Conservation (phyloP, 2,113 vertebrate species). For the Psammodynastes pulverulentus region DNA sequence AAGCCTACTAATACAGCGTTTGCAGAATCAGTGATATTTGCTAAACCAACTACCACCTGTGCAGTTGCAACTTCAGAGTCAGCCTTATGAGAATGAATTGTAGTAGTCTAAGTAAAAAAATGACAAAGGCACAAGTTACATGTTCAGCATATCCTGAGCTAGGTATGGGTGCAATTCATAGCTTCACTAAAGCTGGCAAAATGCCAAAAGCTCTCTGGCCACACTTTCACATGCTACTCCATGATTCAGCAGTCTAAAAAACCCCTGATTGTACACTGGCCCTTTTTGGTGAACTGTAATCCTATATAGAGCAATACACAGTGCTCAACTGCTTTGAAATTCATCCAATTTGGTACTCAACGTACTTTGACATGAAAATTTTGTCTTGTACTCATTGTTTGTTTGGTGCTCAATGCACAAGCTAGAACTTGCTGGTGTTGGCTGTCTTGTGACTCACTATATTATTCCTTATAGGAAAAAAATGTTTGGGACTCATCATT, state of each 20-base stretch:
- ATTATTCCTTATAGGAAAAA: not conserved
- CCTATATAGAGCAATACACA: not conserved
- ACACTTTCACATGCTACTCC: not conserved
- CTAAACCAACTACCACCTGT: not conserved
- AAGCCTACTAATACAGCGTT: not conserved
- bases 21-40: not conserved
- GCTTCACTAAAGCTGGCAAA: not conserved
- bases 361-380: not conserved
- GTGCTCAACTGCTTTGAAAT: not conserved
- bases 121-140: not conserved
- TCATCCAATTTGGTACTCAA: not conserved
- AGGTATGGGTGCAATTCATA: not conserved
- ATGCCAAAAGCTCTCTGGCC: not conserved
- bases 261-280: not conserved
- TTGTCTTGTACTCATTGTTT: not conserved
- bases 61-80: not conserved
- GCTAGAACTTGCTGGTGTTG: not conserved
- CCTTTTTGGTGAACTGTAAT: not conserved
- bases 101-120: not conserved
- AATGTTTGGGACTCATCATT: not conserved
- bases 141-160: not conserved
- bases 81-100: not conserved
- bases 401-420: not conserved
- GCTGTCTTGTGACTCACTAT: not conserved
- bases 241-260: not conserved